Conservation (phyloP, 1,140 invertebrate genomes). For the Drosophila tani region DNA sequence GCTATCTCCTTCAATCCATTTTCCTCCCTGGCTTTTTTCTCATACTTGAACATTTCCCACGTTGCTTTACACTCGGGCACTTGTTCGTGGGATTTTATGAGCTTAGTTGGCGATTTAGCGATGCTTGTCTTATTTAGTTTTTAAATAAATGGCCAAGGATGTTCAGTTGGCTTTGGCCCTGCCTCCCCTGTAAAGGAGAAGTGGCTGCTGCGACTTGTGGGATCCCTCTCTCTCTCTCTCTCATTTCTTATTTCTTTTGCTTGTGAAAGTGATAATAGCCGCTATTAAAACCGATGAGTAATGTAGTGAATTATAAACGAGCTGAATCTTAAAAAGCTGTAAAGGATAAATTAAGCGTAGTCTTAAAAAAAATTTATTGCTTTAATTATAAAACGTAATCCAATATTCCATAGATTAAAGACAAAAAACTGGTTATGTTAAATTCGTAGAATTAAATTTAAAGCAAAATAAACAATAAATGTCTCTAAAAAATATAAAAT, state of each 20-base stretch:
- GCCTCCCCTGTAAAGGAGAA: constrained; percentile 2
- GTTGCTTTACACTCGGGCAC: constrained; percentile 72
- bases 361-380: neutral
- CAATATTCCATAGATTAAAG: too few species aligned
- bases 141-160: constrained; percentile 77
- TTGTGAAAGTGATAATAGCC: constrained; percentile 4
- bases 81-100: constrained; percentile 77
- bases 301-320: neutral
- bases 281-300: constrained; percentile 1
- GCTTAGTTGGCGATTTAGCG: constrained; percentile 83
- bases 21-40: constrained; percentile 23
- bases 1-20: constrained; percentile 35
- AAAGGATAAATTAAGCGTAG: neutral
- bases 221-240: neutral
- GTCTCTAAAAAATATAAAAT: neutral
- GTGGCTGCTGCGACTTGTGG: constrained; percentile 23
- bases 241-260: neutral
- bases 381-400: too few species aligned
- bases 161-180: constrained; percentile 46
- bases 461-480: neutral
- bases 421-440: neutral
- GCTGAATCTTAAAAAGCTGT: neutral
- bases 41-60: constrained; percentile 65
- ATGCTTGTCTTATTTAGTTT: constrained; percentile 81
- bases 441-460: neutral